Base-by-base conservation (phyloP, 2,797 vertebrate genomes). In the Sandelia bainsii region DNA sequence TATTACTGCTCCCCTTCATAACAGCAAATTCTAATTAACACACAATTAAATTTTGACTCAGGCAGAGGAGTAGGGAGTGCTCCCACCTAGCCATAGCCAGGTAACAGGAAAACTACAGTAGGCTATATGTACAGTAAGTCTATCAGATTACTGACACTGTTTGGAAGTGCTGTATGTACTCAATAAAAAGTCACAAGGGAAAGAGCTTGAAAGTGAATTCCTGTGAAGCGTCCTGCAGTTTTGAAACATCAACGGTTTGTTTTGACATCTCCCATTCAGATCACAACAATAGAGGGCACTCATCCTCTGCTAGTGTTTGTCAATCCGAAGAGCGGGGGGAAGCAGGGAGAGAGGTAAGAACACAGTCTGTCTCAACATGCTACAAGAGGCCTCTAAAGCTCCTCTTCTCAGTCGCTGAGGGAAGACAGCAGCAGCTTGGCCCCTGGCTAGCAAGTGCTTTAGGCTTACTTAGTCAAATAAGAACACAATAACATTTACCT, bases 311-410 rank as follows among this genome's bases (percentile, higher is more conserved):
- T 98, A 85, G 96, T 98, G 93, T 97, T 98, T 90, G 97, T 98
- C 92, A 98, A 98, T 88, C 97, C 97, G 78, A 98, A 98, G 94
- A 98, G 97, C 90, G 97, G 97, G 68, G 97, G 97, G 71, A 98
- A 98, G 90, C 97, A 98, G 94, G 96, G 96, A 86, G 97, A 98
- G 93, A 92, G 96, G 97, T 97, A 93, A 91, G 94, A 32, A 81
- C 84, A 77, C 83, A 70, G 60, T 79, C 82, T 65, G 77, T 86
- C 84, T 79, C 85, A 63, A 76, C 84, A 75, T 59, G 82, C 77
- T 72, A 68, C 85, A 73, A 82, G 80, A 85, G 75, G 85, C 84
- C 85, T 84, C 64, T 73, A 25, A 84, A 83, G 76, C 83, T 9
- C 13, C 32, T 42, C 81, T 67, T 63, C 72, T 75, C 64, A 67